phyloP scores from a whole-genome alignment of 1,140 invertebrate genomes.

The Chelonus insularis region DNA sequence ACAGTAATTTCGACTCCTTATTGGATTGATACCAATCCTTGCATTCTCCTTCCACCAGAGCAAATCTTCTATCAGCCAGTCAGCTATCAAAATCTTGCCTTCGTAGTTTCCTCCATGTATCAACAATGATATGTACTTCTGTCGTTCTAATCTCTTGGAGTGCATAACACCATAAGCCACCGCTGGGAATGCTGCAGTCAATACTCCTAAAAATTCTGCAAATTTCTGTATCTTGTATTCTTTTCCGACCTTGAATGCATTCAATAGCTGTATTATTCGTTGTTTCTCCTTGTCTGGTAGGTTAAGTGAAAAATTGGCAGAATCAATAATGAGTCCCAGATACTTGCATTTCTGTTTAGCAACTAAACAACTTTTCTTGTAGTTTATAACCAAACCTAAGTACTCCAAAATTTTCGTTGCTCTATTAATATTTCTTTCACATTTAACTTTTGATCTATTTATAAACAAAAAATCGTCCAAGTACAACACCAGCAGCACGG shows the following conservation, averaged over 20 bases:
- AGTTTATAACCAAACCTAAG: slow-evolving; percentile 15
- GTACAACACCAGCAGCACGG: slow-evolving; percentile 11
- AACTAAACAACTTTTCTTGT: slow-evolving; percentile 8
- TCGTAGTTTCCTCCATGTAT: not conserved
- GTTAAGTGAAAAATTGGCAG: not conserved
- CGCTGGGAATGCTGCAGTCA: not conserved
- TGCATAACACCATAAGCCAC: slow-evolving; percentile 1
- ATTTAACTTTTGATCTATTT: slow-evolving; percentile 4
- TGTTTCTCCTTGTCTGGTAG: slow-evolving; percentile 15
- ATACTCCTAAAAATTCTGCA: no score
- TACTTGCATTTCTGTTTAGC: slow-evolving; percentile 12
- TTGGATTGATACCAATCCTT: slow-evolving; percentile 7
- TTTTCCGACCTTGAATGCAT: not conserved
- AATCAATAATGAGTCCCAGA: slow-evolving; percentile 16
- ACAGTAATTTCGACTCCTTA: slow-evolving; percentile 4
- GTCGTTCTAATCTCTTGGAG: not conserved
- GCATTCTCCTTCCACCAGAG: slow-evolving; percentile 8
- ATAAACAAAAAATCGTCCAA: slow-evolving; percentile 21
- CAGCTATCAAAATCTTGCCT: not conserved
- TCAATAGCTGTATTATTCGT: not conserved
- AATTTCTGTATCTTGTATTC: slow-evolving; percentile 7
- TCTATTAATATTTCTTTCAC: slow-evolving; percentile 19
- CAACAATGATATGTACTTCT: not conserved
- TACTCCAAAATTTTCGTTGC: slow-evolving; percentile 24
- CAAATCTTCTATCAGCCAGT: slow-evolving; percentile 13